Percentiles rank a stretch among this genome's conserved stretches.
Evolutionary conservation across 2,797 vertebrate species (phyloP).

Genomic region (Florisuga fusca): DNA sequence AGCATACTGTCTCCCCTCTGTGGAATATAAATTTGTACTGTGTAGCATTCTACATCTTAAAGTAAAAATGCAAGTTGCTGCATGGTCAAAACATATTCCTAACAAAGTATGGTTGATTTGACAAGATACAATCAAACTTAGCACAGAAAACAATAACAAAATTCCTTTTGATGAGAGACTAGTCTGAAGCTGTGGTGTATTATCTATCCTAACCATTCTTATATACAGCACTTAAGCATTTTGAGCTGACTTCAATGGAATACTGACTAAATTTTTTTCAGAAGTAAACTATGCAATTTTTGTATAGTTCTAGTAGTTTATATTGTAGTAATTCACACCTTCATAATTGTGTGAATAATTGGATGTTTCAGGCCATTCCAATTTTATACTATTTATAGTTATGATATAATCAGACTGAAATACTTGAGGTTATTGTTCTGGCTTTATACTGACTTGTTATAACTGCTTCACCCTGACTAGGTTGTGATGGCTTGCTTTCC

Average conservation of each 20-base stretch:
- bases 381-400: not conserved
- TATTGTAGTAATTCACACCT: not conserved
- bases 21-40: constrained; percentile 34
- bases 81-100: not conserved
- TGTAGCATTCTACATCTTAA: not conserved
- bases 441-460: not conserved
- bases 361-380: not conserved
- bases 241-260: not conserved
- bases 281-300: not conserved
- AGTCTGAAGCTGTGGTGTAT: not conserved
- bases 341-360: not conserved
- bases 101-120: not conserved
- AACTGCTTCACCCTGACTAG: not conserved
- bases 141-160: not conserved
- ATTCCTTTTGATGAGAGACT: not conserved
- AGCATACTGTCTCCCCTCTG: not conserved
- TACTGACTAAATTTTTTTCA: not conserved
- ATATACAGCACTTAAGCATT: not conserved
- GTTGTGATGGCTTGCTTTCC: not conserved
- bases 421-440: not conserved
- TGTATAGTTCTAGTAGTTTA: not conserved
- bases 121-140: not conserved
- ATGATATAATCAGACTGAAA: not conserved
- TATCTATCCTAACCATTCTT: not conserved
- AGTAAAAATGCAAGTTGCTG: constrained; percentile 9